These are phyloP conservation scores for Xestia c-nigrum DNA, from an alignment of 2,888 invertebrate genomes.

Conservation along the genomic window DNA sequence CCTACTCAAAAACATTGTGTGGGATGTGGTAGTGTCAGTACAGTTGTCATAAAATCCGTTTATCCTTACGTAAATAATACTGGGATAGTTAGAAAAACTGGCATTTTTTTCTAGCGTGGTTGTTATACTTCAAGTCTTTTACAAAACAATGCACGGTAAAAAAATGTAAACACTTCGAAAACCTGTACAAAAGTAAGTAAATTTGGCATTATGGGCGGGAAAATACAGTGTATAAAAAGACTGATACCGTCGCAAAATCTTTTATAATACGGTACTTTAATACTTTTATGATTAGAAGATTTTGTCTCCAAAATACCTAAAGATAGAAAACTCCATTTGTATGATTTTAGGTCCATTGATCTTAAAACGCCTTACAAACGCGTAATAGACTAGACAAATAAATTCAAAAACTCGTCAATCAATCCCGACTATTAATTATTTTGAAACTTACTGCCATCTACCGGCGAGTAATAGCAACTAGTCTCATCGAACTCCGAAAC, in stretches of 20 bases:
- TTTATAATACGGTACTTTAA: conserved; percentile 5
- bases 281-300: conserved; percentile 14
- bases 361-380: neutral
- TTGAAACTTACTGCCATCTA: conserved; percentile 94
- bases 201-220: conserved; percentile 64
- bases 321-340: neutral
- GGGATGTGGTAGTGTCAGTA: too few species aligned
- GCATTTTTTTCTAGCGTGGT: conserved; percentile 1
- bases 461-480: conserved; percentile 96
- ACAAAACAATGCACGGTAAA: conserved; percentile 19
- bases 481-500: conserved; percentile 97
- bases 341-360: neutral
- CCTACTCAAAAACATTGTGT: too few species aligned
- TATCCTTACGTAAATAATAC: neutral
- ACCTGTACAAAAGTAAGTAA: conserved; percentile 63
- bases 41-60: neutral
- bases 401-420: neutral
- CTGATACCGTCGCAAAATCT: neutral
- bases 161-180: conserved; percentile 53
- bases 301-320: neutral
- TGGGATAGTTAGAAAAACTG: neutral
- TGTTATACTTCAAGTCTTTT: conserved; percentile 12
- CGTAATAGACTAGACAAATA: neutral
- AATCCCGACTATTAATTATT: conserved; percentile 64
- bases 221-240: conserved; percentile 16